Conservation (phyloP, 2,888 invertebrate species). For the Xylophagus ater region DNA sequence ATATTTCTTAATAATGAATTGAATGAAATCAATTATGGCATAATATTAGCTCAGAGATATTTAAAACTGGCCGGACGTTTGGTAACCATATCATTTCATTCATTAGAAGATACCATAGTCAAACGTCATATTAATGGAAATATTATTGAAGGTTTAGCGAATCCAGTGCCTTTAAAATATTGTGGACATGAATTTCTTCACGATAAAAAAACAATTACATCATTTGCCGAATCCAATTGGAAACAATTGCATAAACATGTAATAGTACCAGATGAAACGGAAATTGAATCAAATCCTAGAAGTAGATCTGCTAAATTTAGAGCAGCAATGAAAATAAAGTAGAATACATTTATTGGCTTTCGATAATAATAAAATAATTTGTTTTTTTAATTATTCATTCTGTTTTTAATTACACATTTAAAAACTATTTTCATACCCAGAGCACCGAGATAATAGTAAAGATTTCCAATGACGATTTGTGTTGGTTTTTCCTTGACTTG, state of each 20-base stretch:
- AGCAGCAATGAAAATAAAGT: conserved; percentile 60
- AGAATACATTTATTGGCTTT: too few species aligned
- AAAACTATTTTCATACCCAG: too few species aligned
- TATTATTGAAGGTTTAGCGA: conserved; percentile 57
- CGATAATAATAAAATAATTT: too few species aligned
- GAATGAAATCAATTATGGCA: conserved; percentile 85
- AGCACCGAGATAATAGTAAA: too few species aligned
- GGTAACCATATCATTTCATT: conserved; percentile 81
- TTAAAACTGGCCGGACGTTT: conserved; percentile 69
- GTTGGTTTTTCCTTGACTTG: too few species aligned
- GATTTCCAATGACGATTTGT: too few species aligned
- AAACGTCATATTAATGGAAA: conserved; percentile 79
- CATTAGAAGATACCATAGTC: conserved; percentile 85
- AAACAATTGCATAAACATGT: conserved; percentile 70
- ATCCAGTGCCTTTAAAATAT: conserved; percentile 61
- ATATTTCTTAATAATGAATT: conserved; percentile 95
- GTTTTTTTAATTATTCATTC: too few species aligned
- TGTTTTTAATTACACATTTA: too few species aligned
- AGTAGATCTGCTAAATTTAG: conserved; percentile 82
- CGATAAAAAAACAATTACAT: conserved; percentile 48
- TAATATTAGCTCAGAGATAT: conserved; percentile 63
- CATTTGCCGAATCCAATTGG: conserved; percentile 61
- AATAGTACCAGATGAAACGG: conserved; percentile 57
- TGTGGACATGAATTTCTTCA: conserved; percentile 50
- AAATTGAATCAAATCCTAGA: conserved; percentile 68